These are phyloP conservation scores for Tenodera sinensis DNA, from an alignment of 2,888 invertebrate genomes.

Conservation along the genomic window DNA sequence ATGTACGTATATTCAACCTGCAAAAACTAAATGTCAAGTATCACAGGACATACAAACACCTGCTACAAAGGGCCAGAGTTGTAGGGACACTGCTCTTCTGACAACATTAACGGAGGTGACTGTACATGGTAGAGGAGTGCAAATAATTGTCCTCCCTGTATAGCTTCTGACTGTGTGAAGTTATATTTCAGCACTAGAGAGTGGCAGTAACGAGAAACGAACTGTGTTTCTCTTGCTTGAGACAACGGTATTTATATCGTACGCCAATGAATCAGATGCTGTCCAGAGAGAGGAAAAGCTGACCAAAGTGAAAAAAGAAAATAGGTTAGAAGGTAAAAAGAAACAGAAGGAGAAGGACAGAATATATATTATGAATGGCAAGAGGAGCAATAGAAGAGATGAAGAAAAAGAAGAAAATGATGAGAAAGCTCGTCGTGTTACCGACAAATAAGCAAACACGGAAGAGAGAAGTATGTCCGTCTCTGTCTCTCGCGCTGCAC, in stretches of 20 bases:
- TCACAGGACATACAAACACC: no score
- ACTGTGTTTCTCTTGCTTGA: background rate
- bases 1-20: no score
- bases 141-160: no score
- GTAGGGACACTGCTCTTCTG: no score
- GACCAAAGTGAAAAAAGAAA: background rate
- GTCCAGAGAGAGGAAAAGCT: background rate
- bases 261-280: background rate
- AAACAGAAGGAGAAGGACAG: background rate
- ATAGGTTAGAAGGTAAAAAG: background rate
- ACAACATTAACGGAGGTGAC: no score
- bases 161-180: no score
- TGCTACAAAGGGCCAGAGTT: no score
- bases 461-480: background rate
- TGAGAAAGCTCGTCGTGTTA: background rate
- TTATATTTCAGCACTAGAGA: no score
- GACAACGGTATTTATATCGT: background rate
- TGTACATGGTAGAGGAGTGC: no score
- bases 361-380: background rate
- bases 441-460: background rate
- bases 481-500: background rate
- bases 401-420: background rate
- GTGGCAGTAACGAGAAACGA: background rate
- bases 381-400: background rate
- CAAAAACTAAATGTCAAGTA: no score